Conservation (phyloP, 2,888 invertebrate genomes). For the Drosophila rellima region DNA sequence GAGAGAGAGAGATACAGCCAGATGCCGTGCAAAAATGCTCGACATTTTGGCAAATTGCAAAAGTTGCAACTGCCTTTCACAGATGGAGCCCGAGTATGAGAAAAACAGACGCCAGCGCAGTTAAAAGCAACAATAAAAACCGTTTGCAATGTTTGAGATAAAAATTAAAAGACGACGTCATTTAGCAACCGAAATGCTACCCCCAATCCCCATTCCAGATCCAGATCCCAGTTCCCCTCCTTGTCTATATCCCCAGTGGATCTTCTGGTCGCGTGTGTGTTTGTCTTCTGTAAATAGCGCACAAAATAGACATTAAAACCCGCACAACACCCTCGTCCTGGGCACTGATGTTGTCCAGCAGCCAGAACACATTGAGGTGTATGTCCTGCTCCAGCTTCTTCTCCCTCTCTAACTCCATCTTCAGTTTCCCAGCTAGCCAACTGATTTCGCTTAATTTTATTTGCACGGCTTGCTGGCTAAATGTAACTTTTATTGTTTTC, state of each 20-base stretch:
- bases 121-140: constrained; percentile 80
- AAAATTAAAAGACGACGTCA: constrained; percentile 84
- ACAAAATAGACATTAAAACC: constrained; percentile 80
- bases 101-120: constrained; percentile 75
- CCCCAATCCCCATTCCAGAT: constrained; percentile 21
- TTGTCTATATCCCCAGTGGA: constrained; percentile 42
- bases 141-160: constrained; percentile 82
- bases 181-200: constrained; percentile 67
- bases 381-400: neutral
- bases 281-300: constrained; percentile 82
- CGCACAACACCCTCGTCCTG: constrained; percentile 27
- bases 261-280: constrained; percentile 40
- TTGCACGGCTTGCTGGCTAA: constrained; percentile 67
- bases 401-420: neutral
- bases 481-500: constrained; percentile 80
- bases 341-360: constrained; percentile 48
- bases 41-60: constrained; percentile 70
- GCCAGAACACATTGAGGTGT: constrained; percentile 53
- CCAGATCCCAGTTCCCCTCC: neutral
- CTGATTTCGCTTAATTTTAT: constrained; percentile 79
- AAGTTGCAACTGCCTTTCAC: constrained; percentile 66
- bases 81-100: constrained; percentile 43
- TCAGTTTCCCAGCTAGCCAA: constrained; percentile 36
- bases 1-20: constrained; percentile 23
- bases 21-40: constrained; percentile 73